phyloP scores from a whole-genome alignment of 2,113 vertebrate genomes.

The Caranx ignobilis region DNA sequence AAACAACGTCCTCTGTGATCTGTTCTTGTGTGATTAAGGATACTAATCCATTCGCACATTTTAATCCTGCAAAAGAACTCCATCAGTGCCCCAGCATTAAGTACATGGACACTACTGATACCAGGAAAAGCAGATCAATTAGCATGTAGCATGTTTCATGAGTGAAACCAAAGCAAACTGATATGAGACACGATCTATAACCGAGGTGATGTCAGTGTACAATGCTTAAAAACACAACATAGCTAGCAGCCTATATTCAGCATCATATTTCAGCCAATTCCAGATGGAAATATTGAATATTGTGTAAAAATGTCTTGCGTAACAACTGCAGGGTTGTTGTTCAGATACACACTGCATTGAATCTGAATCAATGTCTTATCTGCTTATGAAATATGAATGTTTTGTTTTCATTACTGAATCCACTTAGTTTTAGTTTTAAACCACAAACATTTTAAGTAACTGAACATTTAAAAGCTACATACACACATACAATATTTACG shows the following conservation, averaged over 20 bases:
- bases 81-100: slow-evolving; percentile 27
- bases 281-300: no score
- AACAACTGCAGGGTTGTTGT: neutral
- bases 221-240: neutral
- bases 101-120: slow-evolving; percentile 28
- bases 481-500: no score
- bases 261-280: neutral
- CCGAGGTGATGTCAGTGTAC: slow-evolving; percentile 1
- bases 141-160: no score
- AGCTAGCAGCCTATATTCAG: neutral
- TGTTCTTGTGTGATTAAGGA: slow-evolving; percentile 67
- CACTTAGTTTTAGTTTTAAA: slow-evolving; percentile 11
- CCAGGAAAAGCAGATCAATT: slow-evolving; percentile 42
- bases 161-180: slow-evolving; percentile 26
- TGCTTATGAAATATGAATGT: neutral
- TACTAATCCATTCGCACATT: slow-evolving; percentile 68
- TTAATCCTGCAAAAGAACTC: slow-evolving; percentile 66
- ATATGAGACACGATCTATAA: slow-evolving; percentile 26
- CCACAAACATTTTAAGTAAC: neutral
- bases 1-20: slow-evolving; percentile 73
- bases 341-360: slow-evolving; percentile 17
- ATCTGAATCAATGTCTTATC: slow-evolving; percentile 10
- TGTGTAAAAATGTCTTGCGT: neutral
- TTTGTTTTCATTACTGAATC: neutral
- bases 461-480: neutral